Base-by-base conservation (phyloP, 2,113 vertebrate genomes). In the Dascyllus trimaculatus region DNA sequence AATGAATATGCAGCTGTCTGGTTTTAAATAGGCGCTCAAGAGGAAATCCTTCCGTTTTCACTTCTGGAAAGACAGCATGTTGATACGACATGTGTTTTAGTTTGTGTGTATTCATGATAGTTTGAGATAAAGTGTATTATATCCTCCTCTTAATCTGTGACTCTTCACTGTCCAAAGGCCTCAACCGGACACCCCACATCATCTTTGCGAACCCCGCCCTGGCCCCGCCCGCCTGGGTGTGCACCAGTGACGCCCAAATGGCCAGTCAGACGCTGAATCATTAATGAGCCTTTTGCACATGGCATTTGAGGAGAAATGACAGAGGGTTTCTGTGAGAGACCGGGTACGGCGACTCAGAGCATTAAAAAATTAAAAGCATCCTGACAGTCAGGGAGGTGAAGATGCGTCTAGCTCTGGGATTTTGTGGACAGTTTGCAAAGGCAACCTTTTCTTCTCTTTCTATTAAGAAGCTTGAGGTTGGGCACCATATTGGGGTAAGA, bases 211-310 rank as follows among this genome's bases (percentile, higher is more conserved):
- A 22, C 62, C 68, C 56, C 17, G 11, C 58, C 64, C 51, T 45
- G 4, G 48, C 82, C 78, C 75, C 71, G 38, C 89, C 91, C 74
- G 40, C 52, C 66, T 35, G 56, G 45, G 54, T 71, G 59, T 78
- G 67, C 29, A 15, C 49, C 2, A 19, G 51, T 78, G 84, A 62
- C 10, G 66, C 78, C 78, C 82, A 84, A 82, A 73, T 80, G 85
- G 81, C 85, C 81, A 75, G 78, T 87, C 84, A 84, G 84, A 91
- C 71, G 51, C 60, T 93, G 88, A 93, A 95, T 94, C 88, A 93
- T 94, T 93, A 68, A 95, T 93, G 90, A 92, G 70, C 59, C 60
- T 71, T 89, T 76, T 76, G 74, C 87, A 80, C 92, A 82, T 88
- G 82, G 81, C 43, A 13, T 82, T 89, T 74, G 75, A 91, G 88